Base-by-base conservation (phyloP, 2,888 invertebrate genomes). In the Dichetophora obliterata region DNA sequence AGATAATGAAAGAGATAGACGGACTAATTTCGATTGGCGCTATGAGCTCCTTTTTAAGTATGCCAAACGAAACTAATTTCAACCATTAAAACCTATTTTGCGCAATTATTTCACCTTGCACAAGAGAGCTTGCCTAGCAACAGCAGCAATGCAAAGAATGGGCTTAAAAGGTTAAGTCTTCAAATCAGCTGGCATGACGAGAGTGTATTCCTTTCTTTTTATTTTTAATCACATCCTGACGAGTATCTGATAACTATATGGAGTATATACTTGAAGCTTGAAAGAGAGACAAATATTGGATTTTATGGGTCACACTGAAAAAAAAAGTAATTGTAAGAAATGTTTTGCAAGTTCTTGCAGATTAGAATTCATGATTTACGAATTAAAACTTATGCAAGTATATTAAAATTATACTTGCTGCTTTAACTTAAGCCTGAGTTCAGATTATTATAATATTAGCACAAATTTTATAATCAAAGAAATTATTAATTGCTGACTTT, bases 121-220 rank as follows among this genome's bases (percentile, higher is more conserved):
- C n/a, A n/a, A n/a, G n/a, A n/a, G 34, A 14, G n/a, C n/a, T 3
- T 8, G 27, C 63, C 31, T 63, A 63, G 70, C 54, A 54, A 54
- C 34, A 71, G 52, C 22, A 22, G 34, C 50, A 6, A 59, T 27
- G 3, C 24, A 22, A 22, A 5, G 57, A 22, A 22, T 19, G 2
- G n/a, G 50, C 43, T 59, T 22, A 37, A 59, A 43, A 22, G 4
- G 52, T 16, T 31, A 54, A 70, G 52, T 4, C 34, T 27, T 68
- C 71, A 11, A 50, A 48, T 24, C 52, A 52, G 50, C 34, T 71
- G 71, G 71, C 57, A 71, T 34, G n/a, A 54, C 54, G 70, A 54
- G 9, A 22, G 57, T 4, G 31, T 37, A 37, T 27, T 27, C 9
- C 50, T 9, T 63, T 63, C 37, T 22, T 52, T 16, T 16, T 31